Evolutionary conservation across 2,797 vertebrate species (phyloP), one percentile per base, ranked within the genome.

Genomic region (Cirrhinus molitorella): DNA sequence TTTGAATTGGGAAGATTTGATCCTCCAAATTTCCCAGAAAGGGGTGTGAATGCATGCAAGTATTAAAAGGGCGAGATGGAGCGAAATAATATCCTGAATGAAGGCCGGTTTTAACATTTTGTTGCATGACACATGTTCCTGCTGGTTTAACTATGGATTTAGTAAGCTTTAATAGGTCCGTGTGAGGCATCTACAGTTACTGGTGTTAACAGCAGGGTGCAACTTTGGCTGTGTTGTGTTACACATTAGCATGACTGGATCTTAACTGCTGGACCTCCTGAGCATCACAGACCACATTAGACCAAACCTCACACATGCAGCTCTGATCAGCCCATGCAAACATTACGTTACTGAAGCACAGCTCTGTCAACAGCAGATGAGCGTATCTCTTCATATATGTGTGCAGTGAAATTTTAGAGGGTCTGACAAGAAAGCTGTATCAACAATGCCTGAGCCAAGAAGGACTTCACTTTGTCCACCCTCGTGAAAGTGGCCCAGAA

Each of bases 331-430:
- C 92, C 89, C 89, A 85, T 92, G 94, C 93, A 94, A 95, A 92
- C 94, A 95, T 96, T 95, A 94, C 88, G 91, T 96, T 95, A 95
- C 94, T 95, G 95, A 94, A 94, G 23, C 55, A 45, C 95, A 96
- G 94, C 94, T 95, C 95, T 96, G 95, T 96, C 96, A 96, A 92
- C 92, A 91, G 93, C 96, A 96, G 96, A 96, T 95, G 95, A 96
- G 96, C 96, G 95, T 95, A 37, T 92, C 93, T 90, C 86, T 93
- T 93, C 93, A 88, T 91, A 93, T 94, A 93, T 94, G 94, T 94
- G 94, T 93, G 92, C 92, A 93, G 94, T 94, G 94, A 95, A 96
- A 96, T 96, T 95, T 89, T 93, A 96, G 95, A 91, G 93, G 90
- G 93, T 94, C 91, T 89, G 91, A 89, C 87, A 92, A 87, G 91